These are phyloP conservation scores for Halcyon chelicuti DNA, from an alignment of 2,797 vertebrate genomes.

Conservation along the genomic window DNA sequence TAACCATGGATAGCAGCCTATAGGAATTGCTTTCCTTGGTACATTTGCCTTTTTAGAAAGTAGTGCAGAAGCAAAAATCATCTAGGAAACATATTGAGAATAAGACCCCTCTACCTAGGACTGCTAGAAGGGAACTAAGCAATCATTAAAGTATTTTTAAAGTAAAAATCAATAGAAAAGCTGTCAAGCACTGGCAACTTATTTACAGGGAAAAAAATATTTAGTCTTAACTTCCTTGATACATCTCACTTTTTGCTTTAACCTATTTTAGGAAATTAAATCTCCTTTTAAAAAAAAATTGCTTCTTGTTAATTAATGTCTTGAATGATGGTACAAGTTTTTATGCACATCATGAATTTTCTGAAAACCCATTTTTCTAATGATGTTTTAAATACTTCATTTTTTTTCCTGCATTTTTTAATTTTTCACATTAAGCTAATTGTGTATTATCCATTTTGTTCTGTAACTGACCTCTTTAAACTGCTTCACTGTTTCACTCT, in stretches of 20 bases:
- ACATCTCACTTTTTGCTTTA: background rate
- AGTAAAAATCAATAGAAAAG: slow-evolving; percentile 18
- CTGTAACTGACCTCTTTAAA: background rate
- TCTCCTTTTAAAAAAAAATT: background rate
- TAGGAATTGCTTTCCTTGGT: background rate
- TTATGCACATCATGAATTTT: background rate
- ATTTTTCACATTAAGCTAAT: background rate
- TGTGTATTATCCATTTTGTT: background rate
- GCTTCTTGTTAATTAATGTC: background rate
- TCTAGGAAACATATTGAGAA: background rate
- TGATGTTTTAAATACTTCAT: background rate
- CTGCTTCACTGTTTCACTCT: background rate
- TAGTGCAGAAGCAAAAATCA: background rate
- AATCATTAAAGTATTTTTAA: background rate
- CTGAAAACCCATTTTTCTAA: background rate
- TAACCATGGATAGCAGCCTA: background rate
- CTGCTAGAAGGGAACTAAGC: background rate
- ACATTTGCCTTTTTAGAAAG: background rate
- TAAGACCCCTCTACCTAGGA: background rate
- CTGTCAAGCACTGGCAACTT: background rate
- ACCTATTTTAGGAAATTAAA: background rate
- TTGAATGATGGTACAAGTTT: background rate
- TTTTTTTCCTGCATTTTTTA: background rate
- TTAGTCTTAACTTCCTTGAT: background rate
- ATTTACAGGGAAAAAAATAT: background rate